Conservation (phyloP, 1,140 invertebrate species). For the Microplitis mediator region DNA sequence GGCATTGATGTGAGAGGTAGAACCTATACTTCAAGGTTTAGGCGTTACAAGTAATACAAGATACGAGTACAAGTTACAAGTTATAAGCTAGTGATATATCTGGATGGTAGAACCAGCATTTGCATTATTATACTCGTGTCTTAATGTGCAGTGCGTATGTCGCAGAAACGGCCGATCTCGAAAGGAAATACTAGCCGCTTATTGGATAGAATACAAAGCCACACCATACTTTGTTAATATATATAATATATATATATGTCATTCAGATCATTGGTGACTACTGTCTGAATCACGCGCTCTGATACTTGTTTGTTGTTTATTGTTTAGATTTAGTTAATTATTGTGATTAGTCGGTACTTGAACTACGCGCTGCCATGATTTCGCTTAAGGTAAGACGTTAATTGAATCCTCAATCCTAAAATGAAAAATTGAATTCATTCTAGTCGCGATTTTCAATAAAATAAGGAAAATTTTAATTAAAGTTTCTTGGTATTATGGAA, state of each 20-base stretch:
- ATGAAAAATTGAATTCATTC: constrained; percentile 10
- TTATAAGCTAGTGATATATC: too few relatives aligned
- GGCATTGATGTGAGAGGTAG: constrained; percentile 7
- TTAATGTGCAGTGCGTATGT: not conserved
- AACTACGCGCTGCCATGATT: constrained; percentile 7
- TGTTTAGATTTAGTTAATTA: not conserved
- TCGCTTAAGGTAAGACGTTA: constrained; percentile 17
- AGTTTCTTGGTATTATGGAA: not conserved
- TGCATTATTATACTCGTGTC: not conserved
- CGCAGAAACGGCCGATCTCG: not conserved
- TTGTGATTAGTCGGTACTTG: constrained; percentile 7
- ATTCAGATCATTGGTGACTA: not conserved
- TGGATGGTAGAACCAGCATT: not conserved
- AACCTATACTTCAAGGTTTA: constrained; percentile 14
- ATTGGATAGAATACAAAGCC: constrained; percentile 42
- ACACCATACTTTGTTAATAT: constrained; percentile 17
- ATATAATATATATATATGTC: not conserved
- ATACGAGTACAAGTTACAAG: too few relatives aligned
- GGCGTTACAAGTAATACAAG: constrained; percentile 5
- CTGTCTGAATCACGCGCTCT: too few relatives aligned
- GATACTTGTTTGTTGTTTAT: not conserved
- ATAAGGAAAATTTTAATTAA: not conserved
- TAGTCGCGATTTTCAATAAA: not conserved
- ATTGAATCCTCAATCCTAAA: not conserved
- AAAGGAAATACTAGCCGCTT: constrained; percentile 26